Percentiles rank a stretch among this genome's conserved stretches.
Conservation (phyloP, 2,888 invertebrate genomes). For the Euspilapteryx auroguttella region DNA sequence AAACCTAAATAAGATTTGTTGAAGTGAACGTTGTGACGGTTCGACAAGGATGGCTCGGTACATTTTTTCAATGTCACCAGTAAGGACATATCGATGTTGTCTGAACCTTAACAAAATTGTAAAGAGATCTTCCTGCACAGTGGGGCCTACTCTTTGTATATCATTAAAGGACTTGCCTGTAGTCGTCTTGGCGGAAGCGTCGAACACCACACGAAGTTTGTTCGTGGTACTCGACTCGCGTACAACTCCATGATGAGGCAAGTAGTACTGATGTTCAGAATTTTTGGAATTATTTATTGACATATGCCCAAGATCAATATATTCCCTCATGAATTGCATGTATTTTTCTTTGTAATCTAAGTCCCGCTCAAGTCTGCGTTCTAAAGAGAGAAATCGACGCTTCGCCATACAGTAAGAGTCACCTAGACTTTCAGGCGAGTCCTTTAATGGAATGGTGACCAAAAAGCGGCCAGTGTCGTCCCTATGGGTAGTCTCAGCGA, state of each 20-base stretch:
- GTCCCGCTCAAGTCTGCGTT: conserved; percentile 1
- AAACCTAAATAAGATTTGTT: conserved; percentile 10
- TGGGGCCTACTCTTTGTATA: conserved; percentile 8
- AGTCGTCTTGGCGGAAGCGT: conserved; percentile 7
- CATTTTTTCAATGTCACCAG: conserved; percentile 3
- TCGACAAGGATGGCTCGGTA: conserved; percentile 2
- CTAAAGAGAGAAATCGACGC: conserved; percentile 2
- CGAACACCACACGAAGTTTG: conserved; percentile 8
- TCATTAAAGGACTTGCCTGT: conserved; percentile 9
- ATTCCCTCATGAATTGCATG: not conserved
- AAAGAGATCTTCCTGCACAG: conserved; percentile 9
- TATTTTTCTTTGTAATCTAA: not conserved
- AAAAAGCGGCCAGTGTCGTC: conserved; percentile 1
- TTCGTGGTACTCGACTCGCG: conserved; percentile 8
- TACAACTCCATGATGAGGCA: conserved; percentile 9
- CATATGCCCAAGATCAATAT: not conserved
- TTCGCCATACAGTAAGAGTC: conserved; percentile 2
- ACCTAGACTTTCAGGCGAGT: conserved; percentile 1
- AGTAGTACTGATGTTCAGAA: conserved; percentile 1
- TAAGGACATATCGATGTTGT: conserved; percentile 3
- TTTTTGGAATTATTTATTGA: not conserved
- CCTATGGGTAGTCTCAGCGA: not conserved
- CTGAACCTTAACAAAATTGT: conserved; percentile 1
- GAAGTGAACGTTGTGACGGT: conserved; percentile 6
- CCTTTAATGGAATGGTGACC: conserved; percentile 3